Evolutionary conservation across 2,888 invertebrate genomes (phyloP), one percentile per base, ranked within the genome.

Genomic region (Thera obeliscata): DNA sequence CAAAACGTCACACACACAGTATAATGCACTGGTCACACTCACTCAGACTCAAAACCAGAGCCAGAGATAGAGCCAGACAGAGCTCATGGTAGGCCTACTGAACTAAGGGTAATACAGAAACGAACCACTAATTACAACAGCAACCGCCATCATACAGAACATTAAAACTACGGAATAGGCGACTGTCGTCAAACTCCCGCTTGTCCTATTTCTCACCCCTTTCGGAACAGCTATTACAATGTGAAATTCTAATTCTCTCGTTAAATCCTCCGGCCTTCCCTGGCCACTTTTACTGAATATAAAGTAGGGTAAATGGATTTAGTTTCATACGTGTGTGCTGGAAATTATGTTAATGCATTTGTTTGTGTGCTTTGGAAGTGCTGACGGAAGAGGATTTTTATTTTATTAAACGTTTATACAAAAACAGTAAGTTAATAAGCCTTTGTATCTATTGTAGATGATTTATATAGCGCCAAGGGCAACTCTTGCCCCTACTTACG

Each of bases 161-260:
- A 55, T 59, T 64, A 64, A 52, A 50, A 38, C 46, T 52, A 57
- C 64, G 50, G 61, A 68, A 64, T 64, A 35, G 49, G 22, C 7
- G 41, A 43, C 35, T 55, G 55, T 50, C 64, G 61, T 68, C 64
- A 61, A 57, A 55, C 63, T 87, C 84, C 84, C 81, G 77, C 79
- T 76, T 78, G 78, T 48, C 63, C 54, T 58, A 54, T 66, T 64
- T 73, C 61, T 66, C 69, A 72, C 67, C 70, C 74, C 74, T 75
- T 65, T 33, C 67, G 59, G 55, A 67, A 67, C 68, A 61, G 64
- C 64, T 61, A 65, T 74, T 63, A 70, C 87, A 87, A 88, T 88
- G 87, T 87, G 85, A 86, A 87, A 87, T 86, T 88, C 87, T 87
- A 88, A 89, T 89, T 86, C 83, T 81, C 86, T 85, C 84, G 84